Percentiles rank a stretch among this genome's conserved stretches.
Evolutionary conservation across 2,888 invertebrate genomes (phyloP).

Genomic region (Pammene fasciana): DNA sequence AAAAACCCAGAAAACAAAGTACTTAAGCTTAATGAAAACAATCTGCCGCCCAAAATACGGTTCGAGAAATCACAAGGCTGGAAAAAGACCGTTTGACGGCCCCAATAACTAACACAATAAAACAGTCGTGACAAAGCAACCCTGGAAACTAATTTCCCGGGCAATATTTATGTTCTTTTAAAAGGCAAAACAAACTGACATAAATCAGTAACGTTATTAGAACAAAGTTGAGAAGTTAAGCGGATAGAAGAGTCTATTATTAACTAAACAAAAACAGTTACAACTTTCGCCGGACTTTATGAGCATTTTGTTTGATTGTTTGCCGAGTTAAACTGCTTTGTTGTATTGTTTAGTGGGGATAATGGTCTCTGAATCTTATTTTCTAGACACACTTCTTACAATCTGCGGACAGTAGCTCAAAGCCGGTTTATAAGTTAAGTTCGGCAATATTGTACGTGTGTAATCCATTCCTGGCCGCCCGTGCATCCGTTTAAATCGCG

Average conservation of each 20-base stretch:
- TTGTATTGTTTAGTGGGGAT: not conserved
- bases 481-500: no score
- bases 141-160: conserved; percentile 32
- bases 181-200: conserved; percentile 31
- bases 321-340: not conserved
- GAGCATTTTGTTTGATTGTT: conserved; percentile 9
- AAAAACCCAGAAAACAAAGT: not conserved
- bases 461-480: no score
- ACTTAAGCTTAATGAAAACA: not conserved
- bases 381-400: no score
- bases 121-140: conserved; percentile 18
- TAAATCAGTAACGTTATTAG: conserved; percentile 36
- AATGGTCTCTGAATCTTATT: not conserved
- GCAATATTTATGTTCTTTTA: conserved; percentile 34
- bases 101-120: conserved; percentile 4
- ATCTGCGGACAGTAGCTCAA: no score
- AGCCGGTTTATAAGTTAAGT: no score
- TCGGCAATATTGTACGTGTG: no score
- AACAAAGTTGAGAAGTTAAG: conserved; percentile 35
- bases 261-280: conserved; percentile 29
- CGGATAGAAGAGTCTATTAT: conserved; percentile 27
- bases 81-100: not conserved
- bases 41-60: not conserved
- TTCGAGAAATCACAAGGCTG: not conserved
- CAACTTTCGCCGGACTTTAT: conserved; percentile 9